phyloP scores from a whole-genome alignment of 2,797 vertebrate species.

The Malacoraja senta region DNA sequence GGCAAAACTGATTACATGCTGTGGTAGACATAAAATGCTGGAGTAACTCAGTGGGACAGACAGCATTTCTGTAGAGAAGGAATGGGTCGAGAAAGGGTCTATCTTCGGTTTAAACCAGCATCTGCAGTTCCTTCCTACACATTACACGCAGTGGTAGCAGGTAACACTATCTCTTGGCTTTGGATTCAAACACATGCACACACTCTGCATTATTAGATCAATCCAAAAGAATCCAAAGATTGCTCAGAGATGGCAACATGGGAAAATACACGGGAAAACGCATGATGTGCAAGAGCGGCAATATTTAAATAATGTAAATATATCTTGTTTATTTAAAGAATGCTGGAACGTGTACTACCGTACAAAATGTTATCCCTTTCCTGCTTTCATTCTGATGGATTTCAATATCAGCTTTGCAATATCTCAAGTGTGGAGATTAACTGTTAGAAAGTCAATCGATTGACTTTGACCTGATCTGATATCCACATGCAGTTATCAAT shows the following conservation, averaged over 20 bases:
- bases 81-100: too few relatives aligned
- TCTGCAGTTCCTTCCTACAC: too few relatives aligned
- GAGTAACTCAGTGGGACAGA: too few relatives aligned
- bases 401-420: not conserved
- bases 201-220: not conserved
- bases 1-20: not conserved
- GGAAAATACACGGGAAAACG: not conserved
- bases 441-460: not conserved
- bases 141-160: not conserved
- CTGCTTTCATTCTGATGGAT: too few relatives aligned
- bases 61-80: too few relatives aligned
- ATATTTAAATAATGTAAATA: conserved; percentile 10
- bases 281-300: not conserved
- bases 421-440: not conserved
- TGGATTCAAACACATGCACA: not conserved
- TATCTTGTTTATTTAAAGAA: not conserved
- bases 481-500: too few relatives aligned
- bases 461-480: not conserved
- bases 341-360: not conserved
- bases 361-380: not conserved
- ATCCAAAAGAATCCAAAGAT: not conserved
- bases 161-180: not conserved
- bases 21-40: too few relatives aligned
- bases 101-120: too few relatives aligned
- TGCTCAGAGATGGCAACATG: not conserved